Evolutionary conservation across 2,113 vertebrate species (phyloP), one percentile per base, ranked within the genome.

Genomic region (Daubentonia madagascariensis): DNA sequence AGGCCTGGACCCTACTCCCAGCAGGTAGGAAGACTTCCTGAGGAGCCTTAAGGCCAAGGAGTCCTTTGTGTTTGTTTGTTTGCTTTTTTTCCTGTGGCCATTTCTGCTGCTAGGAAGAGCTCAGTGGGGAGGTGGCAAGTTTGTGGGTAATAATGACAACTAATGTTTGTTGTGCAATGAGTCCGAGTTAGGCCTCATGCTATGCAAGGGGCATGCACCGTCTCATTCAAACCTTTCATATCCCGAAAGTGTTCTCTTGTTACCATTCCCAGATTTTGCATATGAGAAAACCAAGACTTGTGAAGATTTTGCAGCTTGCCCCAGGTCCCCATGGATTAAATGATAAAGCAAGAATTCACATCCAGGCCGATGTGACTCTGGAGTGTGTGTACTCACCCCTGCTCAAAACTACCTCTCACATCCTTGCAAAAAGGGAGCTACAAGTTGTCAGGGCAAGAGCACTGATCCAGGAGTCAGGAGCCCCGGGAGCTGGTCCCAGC

Each of bases 291-390:
- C 8, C 5, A 68, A 91, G 70, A 35, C 43, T 68, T 65, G 22
- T 37, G 20, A 80, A 63, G 35, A 70, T 76, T 43, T 79, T 43
- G 18, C 54, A 84, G 57, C 25, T 89, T 73, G 48, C n/a, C 52
- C 78, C 48, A 86, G 35, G 43, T 75, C 16, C 67, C 10, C 23
- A 12, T 25, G 61, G 91, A 73, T 68, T 88, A 68, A 81, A 6
- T 35, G 65, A 87, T 52, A 79, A 89, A 75, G 59, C 52, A 70
- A 76, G 72, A 94, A 94, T 93, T 94, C 28, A 63, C 63, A 81
- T 52, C n/a, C 35, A 88, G 91, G 67, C 50, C 35, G 13, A 37
- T 37, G 1, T 73, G 94, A 79, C 72, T 52, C 85, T 40, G 30
- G 76, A 80, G 61, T 70, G n/a, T 52, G 25, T 30, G 18, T 22